Conservation (phyloP, 2,797 vertebrate genomes). For the Bradypodion ventrale region DNA sequence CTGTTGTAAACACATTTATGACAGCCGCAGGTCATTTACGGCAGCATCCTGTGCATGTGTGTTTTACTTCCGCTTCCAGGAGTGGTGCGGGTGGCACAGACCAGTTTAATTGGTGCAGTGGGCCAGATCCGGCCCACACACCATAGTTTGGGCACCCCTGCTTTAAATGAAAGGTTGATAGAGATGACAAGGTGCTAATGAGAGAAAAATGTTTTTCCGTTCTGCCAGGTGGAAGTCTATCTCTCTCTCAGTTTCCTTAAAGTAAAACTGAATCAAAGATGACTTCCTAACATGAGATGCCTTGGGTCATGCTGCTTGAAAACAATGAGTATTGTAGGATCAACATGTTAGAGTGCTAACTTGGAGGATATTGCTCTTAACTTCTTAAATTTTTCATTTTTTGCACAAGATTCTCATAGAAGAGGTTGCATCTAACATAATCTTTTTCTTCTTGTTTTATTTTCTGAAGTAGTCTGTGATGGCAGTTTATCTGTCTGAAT, state of each 20-base stretch:
- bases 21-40: no score
- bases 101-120: no score
- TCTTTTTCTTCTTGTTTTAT: neutral
- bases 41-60: no score
- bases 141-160: no score
- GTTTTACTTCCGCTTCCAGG: no score
- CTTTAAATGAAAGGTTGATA: neutral
- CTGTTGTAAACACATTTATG: no score
- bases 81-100: no score
- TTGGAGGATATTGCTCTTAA: neutral
- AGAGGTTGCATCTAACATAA: slow-evolving; percentile 8
- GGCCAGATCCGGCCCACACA: no score
- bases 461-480: neutral
- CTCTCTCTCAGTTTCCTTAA: neutral
- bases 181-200: neutral
- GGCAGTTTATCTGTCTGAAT: neutral
- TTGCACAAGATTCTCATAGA: slow-evolving; percentile 13
- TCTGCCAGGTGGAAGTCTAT: neutral
- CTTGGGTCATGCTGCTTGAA: neutral
- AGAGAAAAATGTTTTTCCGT: neutral
- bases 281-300: neutral
- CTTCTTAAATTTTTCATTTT: slow-evolving; percentile 6
- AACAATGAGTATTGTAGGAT: neutral
- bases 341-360: neutral
- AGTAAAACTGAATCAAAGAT: neutral